A percentile compares a stretch with the other conserved stretches of the same genome.
Conservation (phyloP, 2,113 vertebrate species). For the Thinocorus orbignyianus region DNA sequence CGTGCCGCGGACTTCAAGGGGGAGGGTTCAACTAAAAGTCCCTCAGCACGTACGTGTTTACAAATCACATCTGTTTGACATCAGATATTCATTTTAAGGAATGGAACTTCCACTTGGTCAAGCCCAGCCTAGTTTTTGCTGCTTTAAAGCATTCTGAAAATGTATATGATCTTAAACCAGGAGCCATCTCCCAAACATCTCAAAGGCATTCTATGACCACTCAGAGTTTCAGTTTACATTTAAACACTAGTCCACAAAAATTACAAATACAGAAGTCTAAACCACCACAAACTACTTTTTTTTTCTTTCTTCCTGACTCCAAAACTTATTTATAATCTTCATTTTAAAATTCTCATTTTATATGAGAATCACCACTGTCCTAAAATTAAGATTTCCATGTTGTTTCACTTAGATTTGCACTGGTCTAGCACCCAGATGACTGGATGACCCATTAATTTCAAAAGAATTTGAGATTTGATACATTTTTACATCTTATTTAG, state of each 20-base stretch:
- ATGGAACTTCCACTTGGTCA: not conserved
- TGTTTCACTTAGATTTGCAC: not conserved
- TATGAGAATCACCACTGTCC: not conserved
- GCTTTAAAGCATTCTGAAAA: not conserved
- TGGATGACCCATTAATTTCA: not conserved
- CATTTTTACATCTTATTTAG: not conserved
- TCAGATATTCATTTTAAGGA: not conserved
- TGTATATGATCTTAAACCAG: not conserved
- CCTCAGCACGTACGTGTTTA: rapidly evolving
- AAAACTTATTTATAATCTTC: not conserved
- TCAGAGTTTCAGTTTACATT: not conserved
- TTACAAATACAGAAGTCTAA: not conserved
- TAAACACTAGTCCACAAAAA: constrained; percentile 1
- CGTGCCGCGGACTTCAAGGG: not conserved
- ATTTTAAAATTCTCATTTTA: no score
- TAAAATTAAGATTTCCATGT: not conserved
- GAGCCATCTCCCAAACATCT: constrained; percentile 21
- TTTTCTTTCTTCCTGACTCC: not conserved
- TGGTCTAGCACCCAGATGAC: not conserved
- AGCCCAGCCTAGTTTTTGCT: not conserved
- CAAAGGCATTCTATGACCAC: constrained; percentile 50
- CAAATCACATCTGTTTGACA: not conserved
- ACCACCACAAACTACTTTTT: not conserved
- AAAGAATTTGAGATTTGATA: not conserved
- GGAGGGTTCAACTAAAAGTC: not conserved